Evolutionary conservation across 2,797 vertebrate genomes (phyloP), one percentile per base, ranked within the genome.

Genomic region (Chaunax sp.): DNA sequence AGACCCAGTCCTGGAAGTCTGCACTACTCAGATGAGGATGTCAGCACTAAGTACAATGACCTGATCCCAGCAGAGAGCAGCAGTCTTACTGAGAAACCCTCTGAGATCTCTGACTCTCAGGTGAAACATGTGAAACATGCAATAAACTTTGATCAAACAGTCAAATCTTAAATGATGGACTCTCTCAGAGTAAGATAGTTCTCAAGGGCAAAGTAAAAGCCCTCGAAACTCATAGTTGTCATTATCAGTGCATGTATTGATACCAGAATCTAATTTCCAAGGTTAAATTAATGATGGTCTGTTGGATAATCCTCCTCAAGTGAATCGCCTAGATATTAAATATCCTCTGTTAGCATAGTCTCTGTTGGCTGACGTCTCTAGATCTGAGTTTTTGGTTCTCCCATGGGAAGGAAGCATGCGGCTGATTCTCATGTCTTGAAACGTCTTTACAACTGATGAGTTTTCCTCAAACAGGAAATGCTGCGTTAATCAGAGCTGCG

Each of bases 51-150:
- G 72, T 98, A 99, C 86, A 98, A 98, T 0, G 97, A 98, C 90
- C 94, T 99, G 83, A 97, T 98, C 87, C 96, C 96, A 0, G 96
- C 97, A 0, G 97, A 99, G 91, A 99, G 96, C 94, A 96, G 97
- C 94, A 99, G 98, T 81, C 94, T 99, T 77, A 99, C 97, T 0
- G 98, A 99, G 91, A 99, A 99, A 77, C 97, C 97, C 69, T 98
- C 98, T 0, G 98, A 99, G 88, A 93, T 99, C 81, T 99, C 97
- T 0, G 97, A 99, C 89, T 99, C 97, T 13, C 97, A 99, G 97
- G 98, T 98, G 84, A 40, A 15, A 14, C 14, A 16, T 40, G 5
- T 30, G 38, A 16, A 40, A 40, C 4, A 40, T 5, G 38, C 56
- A 69, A 58, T 75, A 16, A 64, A 84, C 72, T 71, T 71, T 26